Evolutionary conservation across 2,888 invertebrate species (phyloP), one percentile per base, ranked within the genome.

Genomic region (Troides helena): DNA sequence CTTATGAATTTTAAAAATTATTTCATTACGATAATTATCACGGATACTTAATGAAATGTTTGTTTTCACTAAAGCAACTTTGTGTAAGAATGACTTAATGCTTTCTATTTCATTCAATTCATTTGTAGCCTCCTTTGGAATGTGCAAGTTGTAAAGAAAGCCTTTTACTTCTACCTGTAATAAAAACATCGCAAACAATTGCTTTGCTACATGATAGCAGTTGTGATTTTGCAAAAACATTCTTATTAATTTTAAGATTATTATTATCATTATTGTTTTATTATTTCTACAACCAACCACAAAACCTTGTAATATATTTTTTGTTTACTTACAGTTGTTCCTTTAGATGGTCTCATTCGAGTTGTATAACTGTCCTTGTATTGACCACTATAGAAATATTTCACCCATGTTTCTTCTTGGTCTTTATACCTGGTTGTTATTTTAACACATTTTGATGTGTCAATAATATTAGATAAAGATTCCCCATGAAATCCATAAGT

Each of bases 401-500:
- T 95, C 25, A 85, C 84, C 84, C 93, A 95, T 0, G 96, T 95
- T 68, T 93, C 84, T 61, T 85, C 78, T 1, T 82, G 81, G 61
- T 81, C 77, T 68, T 85, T 80, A 72, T 83, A 79, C 74, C 94
- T 93, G 7, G 96, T 94, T 64, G 90, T 93, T 71, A 97, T 93
- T 73, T 93, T 94, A 4, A 97, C 83, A 63, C 81, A 81, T 72
- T 93, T 85, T 1, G 95, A 94, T 30, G 94, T 81, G 69, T 93
- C 89, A 62, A 93, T 86, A 65, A 96, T 93, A 81, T 94, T 95
- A 4, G 95, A 93, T 62, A 96, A 79, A 36, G 95, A 93, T 87
- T 95, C 95, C 12, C 96, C 96, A 72, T 94, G 88, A 79, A 89
- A 95, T n/a, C 96, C 96, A 88, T 94, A 95, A 72, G 87, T 90